Evolutionary conservation across 2,113 vertebrate genomes (phyloP).

Genomic region (Phalacrocorax aristotelis): DNA sequence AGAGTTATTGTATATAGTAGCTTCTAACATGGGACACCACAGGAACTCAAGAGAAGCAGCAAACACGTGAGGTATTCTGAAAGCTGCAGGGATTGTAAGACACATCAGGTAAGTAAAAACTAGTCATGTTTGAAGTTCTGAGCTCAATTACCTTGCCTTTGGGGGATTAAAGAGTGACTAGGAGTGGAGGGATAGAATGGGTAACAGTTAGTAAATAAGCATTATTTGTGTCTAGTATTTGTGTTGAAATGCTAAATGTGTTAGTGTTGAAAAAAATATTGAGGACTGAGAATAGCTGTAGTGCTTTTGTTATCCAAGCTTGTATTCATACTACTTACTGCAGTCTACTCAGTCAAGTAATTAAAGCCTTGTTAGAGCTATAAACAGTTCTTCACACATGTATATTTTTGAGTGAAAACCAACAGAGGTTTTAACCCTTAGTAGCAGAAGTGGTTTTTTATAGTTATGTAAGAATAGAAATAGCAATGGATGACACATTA

Average conservation of each 20-base stretch:
- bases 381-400: background rate
- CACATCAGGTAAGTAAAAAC: background rate
- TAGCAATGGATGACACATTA: background rate
- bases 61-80: fast-evolving
- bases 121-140: background rate
- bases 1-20: background rate
- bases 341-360: background rate
- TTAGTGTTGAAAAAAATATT: background rate
- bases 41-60: background rate
- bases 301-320: background rate
- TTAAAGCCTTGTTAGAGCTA: background rate
- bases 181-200: background rate
- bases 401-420: background rate
- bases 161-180: background rate
- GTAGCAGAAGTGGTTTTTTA: background rate
- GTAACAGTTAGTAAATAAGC: background rate
- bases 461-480: background rate
- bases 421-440: background rate
- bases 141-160: background rate
- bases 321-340: background rate
- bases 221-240: background rate
- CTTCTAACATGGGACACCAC: background rate
- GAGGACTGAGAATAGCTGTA: background rate
- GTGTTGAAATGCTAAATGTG: background rate
- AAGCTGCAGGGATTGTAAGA: background rate